Evolutionary conservation across 2,888 invertebrate genomes (phyloP), one percentile per base, ranked within the genome.

Genomic region (Carcina quercana): DNA sequence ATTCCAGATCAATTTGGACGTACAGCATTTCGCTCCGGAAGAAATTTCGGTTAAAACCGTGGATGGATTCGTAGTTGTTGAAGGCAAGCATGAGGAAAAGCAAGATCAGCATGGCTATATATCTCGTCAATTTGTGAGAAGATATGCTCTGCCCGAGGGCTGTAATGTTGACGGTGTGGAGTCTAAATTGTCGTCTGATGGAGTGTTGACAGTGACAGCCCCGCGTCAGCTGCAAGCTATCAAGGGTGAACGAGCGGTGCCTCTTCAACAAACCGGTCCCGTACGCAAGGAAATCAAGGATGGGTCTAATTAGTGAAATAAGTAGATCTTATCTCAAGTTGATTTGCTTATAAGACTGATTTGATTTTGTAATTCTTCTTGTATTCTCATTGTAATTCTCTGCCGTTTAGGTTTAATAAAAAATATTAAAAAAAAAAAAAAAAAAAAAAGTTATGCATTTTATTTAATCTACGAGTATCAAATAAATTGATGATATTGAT

Each of bases 41-140:
- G 93, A 93, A 53, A 87, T 94, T 25, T 79, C 85, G 0, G 92
- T 94, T 1, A 92, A 91, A 60, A 90, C 89, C 0, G 84, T 86
- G 0, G 91, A 91, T 30, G 86, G 88, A 29, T 83, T 71, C 28
- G 83, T 93, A 7, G 79, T 91, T 2, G 76, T 91, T 5, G 91
- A 93, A 58, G 92, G 89, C 0, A 91, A 89, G 54, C 93, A 93
- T 48, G 91, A 91, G 45, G 92, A 93, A 51, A 89, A 88, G 48
- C 84, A 88, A 37, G 91, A 92, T 46, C 88, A 89, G 13, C 89
- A 91, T 48, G 92, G 92, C 0, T 89, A 79, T 43, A 86, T 92
- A 29, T 88, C 90, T 1, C 84, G 91, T 10, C 90, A 93, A 44
- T 91, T 94, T 50, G 83, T 87, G 4, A 85, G 93, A 12, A 86